These are phyloP conservation scores for Syrmaticus mikado DNA, from an alignment of 2,113 vertebrate species.

Conservation along the genomic window DNA sequence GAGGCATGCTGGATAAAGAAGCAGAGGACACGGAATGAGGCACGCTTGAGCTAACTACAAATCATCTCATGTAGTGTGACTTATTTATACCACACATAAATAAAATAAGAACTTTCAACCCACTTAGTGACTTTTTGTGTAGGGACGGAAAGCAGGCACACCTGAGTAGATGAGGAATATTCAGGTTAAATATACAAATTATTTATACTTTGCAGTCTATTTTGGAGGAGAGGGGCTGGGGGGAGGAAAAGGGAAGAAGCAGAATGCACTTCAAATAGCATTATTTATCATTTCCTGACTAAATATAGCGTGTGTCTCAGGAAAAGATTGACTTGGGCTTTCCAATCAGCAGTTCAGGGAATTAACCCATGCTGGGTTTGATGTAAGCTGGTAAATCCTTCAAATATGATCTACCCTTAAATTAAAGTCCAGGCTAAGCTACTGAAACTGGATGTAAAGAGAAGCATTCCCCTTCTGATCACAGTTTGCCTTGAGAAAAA, in stretches of 20 bases:
- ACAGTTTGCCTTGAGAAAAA: background rate
- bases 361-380: slow-evolving; percentile 58
- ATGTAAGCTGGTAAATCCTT: slow-evolving; percentile 33
- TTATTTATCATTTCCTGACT: slow-evolving; percentile 70
- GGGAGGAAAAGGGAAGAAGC: slow-evolving; percentile 31
- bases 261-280: slow-evolving; percentile 58
- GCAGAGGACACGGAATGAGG: background rate
- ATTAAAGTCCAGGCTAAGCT: background rate
- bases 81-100: slow-evolving; percentile 65
- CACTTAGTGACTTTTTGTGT: slow-evolving; percentile 37
- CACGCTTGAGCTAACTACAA: background rate
- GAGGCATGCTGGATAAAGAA: background rate
- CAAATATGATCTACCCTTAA: background rate
- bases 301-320: slow-evolving; percentile 62
- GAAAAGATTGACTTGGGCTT: slow-evolving; percentile 62
- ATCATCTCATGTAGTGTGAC: slow-evolving; percentile 33
- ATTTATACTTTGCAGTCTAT: slow-evolving; percentile 54
- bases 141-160: background rate
- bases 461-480: background rate
- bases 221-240: slow-evolving; percentile 33
- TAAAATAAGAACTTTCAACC: slow-evolving; percentile 60
- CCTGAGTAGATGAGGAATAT: slow-evolving; percentile 39
- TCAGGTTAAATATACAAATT: slow-evolving; percentile 52
- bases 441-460: background rate
- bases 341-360: slow-evolving; percentile 24